Base-by-base conservation (phyloP, 2,888 invertebrate genomes). In the Drosophila greeni region DNA sequence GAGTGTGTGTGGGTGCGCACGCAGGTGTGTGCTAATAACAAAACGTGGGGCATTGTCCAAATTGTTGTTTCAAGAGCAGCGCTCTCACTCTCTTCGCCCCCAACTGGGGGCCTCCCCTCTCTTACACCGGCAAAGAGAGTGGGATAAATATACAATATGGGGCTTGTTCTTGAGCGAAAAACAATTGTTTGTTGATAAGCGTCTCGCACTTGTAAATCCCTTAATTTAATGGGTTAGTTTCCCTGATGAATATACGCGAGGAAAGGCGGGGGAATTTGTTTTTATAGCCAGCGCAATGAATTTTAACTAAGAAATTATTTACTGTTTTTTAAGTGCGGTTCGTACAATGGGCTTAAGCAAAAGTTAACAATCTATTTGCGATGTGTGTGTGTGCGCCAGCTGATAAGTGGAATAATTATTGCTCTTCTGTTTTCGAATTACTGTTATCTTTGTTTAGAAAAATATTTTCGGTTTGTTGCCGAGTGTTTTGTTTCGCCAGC, bases 1-100 rank as follows among this genome's bases (percentile, higher is more conserved):
- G 57, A 34, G 57, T 43, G 45, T 31, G 51, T 61, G 59, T 64
- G 54, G 40, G 59, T 76, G 71, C 59, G 66, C 66, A 68, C 56
- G 62, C 77, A 75, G 75, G 75, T 75, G 75, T 62, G 73, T 56
- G 61, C 71, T 64, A 75, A 72, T 70, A 59, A 36, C 43, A 66
- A 62, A 47, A 74, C 36, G 55, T 49, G 57, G 55, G 55, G 42
- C 58, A 53, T 53, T 39, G 42, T 42, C 57, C 40, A 42, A 26
- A 26, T 26, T 20, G 43, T 8, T 26, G 49, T 20, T 26, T 16
- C 48, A 16, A 49, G 33, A 49, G 33, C 54, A 40, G 23, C 23
- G 12, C 12, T 11, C 47, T 20, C 29, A 18, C n/a, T 12, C 48
- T 29, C 26, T 29, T 45, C 7, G 26, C 20, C 20, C 29, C 39